A percentile compares a stretch with the other conserved stretches of the same genome.
phyloP scores from a whole-genome alignment of 2,888 invertebrate genomes.

The Cabera pusaria region DNA sequence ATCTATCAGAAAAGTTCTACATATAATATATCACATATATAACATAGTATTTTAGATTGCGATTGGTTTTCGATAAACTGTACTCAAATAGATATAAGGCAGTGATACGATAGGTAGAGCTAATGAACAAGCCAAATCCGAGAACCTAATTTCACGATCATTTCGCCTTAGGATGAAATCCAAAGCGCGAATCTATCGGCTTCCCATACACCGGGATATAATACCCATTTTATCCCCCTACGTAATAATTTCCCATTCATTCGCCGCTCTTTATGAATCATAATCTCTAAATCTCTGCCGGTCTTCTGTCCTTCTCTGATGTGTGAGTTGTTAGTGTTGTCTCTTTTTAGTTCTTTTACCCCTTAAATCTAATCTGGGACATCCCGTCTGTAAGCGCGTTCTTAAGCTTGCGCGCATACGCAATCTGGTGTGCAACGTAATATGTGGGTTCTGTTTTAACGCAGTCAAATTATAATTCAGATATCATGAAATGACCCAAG shows the following conservation, averaged over 20 bases:
- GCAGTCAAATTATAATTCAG: too few species aligned
- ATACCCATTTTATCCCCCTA: conserved; percentile 69
- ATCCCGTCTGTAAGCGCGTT: conserved; percentile 72
- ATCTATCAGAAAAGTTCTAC: too few species aligned
- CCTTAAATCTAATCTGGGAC: conserved; percentile 82
- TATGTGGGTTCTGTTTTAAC: too few species aligned
- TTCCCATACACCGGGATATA: conserved; percentile 46
- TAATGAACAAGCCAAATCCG: conserved; percentile 30
- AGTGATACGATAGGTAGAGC: too few species aligned
- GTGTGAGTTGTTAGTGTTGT: conserved; percentile 46
- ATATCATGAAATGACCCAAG: too few species aligned
- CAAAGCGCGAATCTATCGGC: conserved; percentile 44
- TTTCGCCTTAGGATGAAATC: conserved; percentile 37
- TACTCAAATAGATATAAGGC: too few species aligned
- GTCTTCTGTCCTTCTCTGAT: conserved; percentile 58
- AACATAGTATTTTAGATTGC: too few species aligned
- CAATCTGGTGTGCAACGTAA: conserved; percentile 25
- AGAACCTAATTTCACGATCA: conserved; percentile 49
- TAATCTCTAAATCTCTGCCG: conserved; percentile 79
- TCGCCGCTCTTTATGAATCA: conserved; percentile 80
- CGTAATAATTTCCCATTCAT: conserved; percentile 81
- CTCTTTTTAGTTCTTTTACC: conserved; percentile 75
- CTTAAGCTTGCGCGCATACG: conserved; percentile 43
- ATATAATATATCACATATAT: too few species aligned
- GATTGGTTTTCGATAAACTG: too few species aligned